Evolutionary conservation across 2,888 invertebrate species (phyloP).

Genomic region (Thumatha senex): DNA sequence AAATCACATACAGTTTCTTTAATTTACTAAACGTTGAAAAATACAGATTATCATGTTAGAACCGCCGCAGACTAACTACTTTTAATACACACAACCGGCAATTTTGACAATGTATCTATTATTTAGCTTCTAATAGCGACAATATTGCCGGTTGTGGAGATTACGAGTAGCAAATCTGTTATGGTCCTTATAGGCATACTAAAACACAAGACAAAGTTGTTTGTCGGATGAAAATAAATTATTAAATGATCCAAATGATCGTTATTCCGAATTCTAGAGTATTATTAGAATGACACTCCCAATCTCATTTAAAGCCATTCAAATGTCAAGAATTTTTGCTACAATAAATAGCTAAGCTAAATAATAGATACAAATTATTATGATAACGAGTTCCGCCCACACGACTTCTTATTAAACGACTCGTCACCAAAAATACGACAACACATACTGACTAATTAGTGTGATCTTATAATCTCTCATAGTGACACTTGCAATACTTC

Average conservation of each 20-base stretch:
- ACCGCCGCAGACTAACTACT: no score
- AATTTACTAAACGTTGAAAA: slow-evolving; percentile 27
- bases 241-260: no score
- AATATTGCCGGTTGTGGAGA: no score
- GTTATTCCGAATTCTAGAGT: no score
- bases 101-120: no score
- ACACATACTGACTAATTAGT: slow-evolving; percentile 1
- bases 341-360: slow-evolving; percentile 22
- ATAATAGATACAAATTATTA: slow-evolving; percentile 20
- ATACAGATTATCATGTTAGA: slow-evolving; percentile 20
- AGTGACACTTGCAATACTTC: slow-evolving; percentile 56
- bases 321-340: background rate
- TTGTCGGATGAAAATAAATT: background rate
- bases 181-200: slow-evolving; percentile 13
- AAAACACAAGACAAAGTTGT: background rate
- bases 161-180: no score
- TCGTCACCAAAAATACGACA: slow-evolving; percentile 25
- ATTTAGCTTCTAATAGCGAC: no score
- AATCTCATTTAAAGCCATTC: no score
- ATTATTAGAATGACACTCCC: no score
- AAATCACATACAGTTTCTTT: slow-evolving; percentile 33
- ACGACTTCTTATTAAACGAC: slow-evolving; percentile 7
- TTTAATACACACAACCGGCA: no score
- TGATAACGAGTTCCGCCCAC: slow-evolving; percentile 30
- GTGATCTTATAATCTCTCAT: slow-evolving; percentile 48